Evolutionary conservation across 92 coral and sea anemone genomes (phyloP).

Genomic region (Palythoa caribaeorum): DNA sequence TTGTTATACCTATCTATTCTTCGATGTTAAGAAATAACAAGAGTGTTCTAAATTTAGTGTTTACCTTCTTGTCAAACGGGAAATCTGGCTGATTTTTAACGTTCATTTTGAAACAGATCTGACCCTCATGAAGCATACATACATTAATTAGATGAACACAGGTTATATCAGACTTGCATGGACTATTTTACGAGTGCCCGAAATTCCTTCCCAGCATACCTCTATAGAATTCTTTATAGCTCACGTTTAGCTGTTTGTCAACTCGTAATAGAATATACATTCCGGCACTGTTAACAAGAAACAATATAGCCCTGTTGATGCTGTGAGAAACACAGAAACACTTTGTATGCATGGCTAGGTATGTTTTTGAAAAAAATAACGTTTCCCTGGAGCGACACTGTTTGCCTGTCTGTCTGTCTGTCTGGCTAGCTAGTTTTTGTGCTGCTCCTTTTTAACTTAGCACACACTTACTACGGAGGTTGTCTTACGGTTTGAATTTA

Average conservation of each 20-base stretch:
- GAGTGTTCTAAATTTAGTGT: too few species aligned
- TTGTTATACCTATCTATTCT: too few species aligned
- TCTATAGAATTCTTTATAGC: not conserved
- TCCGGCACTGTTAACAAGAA: conserved; percentile 13
- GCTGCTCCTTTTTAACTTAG: not conserved
- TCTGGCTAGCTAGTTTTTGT: too few species aligned
- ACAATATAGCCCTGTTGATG: conserved; percentile 16
- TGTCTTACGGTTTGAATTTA: not conserved
- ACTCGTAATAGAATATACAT: not conserved
- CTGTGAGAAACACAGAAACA: not conserved
- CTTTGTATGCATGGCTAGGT: not conserved
- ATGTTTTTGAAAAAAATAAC: not conserved
- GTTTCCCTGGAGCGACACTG: not conserved
- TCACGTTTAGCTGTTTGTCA: not conserved
- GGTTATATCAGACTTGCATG: not conserved
- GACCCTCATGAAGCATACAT: not conserved
- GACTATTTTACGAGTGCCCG: not conserved
- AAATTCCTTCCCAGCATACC: conserved; percentile 18
- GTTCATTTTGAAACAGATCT: not conserved
- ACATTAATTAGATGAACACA: too few species aligned
- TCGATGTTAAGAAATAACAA: too few species aligned
- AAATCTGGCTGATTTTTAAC: not conserved
- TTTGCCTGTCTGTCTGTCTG: not conserved
- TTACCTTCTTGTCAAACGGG: too few species aligned
- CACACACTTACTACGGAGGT: not conserved